phyloP scores from a whole-genome alignment of 2,113 vertebrate genomes.

The Nothocercus julius region DNA sequence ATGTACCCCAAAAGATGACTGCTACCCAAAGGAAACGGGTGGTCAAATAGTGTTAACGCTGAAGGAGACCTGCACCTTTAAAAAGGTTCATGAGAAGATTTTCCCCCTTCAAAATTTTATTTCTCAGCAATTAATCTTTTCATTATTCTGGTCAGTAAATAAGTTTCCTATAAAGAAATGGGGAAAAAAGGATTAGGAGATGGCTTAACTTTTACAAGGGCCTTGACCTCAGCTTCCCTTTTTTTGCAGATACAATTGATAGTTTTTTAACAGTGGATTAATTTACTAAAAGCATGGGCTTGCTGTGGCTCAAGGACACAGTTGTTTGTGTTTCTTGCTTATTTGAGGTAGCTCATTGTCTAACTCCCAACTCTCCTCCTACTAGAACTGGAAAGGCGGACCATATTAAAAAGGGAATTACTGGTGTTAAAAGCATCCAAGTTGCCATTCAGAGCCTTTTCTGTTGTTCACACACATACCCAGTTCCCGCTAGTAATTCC shows the following conservation, averaged over 20 bases:
- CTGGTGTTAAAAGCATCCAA: background rate
- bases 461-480: background rate
- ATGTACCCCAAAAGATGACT: rapidly evolving
- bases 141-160: background rate
- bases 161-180: background rate
- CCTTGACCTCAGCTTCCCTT: background rate
- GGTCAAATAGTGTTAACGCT: background rate
- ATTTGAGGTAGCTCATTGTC: background rate
- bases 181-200: background rate
- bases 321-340: background rate
- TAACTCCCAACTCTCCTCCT: background rate
- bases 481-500: background rate
- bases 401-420: background rate
- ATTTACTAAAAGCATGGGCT: background rate
- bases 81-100: background rate
- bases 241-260: background rate
- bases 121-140: background rate
- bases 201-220: background rate
- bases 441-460: background rate
- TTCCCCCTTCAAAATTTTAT: background rate
- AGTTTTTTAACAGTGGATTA: background rate
- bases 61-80: background rate
- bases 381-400: background rate
- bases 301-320: background rate
- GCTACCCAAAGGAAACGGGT: background rate